phyloP scores from a whole-genome alignment of 2,888 invertebrate species.

The Leptodirus hochenwartii region DNA sequence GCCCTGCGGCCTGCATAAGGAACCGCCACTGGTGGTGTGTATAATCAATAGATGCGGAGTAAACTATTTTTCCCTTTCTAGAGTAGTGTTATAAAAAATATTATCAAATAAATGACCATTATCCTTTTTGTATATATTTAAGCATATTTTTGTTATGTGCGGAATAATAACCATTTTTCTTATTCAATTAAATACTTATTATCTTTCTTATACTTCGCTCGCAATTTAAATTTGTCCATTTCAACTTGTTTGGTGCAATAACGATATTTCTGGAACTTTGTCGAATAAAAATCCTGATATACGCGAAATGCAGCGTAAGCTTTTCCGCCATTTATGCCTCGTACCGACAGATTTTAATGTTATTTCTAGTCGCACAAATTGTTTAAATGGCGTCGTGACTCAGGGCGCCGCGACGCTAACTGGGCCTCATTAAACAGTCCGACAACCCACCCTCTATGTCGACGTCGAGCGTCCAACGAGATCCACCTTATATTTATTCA shows the following conservation, averaged over 20 bases:
- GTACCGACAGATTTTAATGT: constrained; percentile 31
- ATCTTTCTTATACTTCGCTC: constrained; percentile 1
- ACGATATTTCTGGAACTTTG: not conserved
- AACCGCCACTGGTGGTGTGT: no score
- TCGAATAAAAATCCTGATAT: not conserved
- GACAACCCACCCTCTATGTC: constrained; percentile 9
- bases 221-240: no score
- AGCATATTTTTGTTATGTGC: no score
- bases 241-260: not conserved
- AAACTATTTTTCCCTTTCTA: no score
- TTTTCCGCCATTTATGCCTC: constrained; percentile 27
- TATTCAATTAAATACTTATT: not conserved
- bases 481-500: constrained; percentile 31
- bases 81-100: no score
- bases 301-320: constrained; percentile 27
- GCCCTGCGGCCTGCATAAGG: no score
- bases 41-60: no score
- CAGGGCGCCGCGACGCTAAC: constrained; percentile 29
- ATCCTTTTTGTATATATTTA: no score
- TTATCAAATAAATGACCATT: no score
- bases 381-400: constrained; percentile 34
- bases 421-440: constrained; percentile 30
- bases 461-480: constrained; percentile 14
- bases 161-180: no score
- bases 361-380: constrained; percentile 35